phyloP scores from a whole-genome alignment of 2,113 vertebrate genomes.

The Blennius ocellaris region DNA sequence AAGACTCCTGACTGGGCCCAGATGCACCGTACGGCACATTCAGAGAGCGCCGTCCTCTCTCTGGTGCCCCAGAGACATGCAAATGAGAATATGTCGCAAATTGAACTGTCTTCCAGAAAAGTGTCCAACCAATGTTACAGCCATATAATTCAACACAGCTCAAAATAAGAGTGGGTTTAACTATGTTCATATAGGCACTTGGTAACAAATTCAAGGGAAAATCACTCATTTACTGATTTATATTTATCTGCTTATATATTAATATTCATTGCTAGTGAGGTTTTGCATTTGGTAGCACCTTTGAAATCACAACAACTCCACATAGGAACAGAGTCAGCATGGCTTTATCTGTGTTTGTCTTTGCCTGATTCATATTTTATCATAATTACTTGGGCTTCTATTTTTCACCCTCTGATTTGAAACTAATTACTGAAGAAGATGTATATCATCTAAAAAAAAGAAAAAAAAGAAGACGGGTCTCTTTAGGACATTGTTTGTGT shows the following conservation, averaged over 20 bases:
- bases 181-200: neutral
- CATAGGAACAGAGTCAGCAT: neutral
- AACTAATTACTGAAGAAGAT: neutral
- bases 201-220: neutral
- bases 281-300: conserved; percentile 1
- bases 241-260: neutral
- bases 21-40: conserved; percentile 22
- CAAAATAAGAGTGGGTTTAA: neutral
- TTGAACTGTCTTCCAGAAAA: neutral
- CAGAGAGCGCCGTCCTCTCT: neutral
- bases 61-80: conserved; percentile 9
- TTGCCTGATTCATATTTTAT: conserved; percentile 6
- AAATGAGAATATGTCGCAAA: neutral
- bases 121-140: neutral
- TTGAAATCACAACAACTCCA: neutral
- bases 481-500: too few relatives aligned
- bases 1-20: conserved; percentile 41
- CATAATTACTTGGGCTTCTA: conserved; percentile 1
- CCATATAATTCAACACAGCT: neutral
- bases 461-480: too few relatives aligned
- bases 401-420: neutral
- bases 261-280: neutral
- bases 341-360: neutral
- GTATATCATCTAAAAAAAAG: neutral
- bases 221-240: neutral